Percentiles rank a stretch among this genome's conserved stretches.
These are phyloP conservation scores for Drosophila rufa DNA, from an alignment of 1,140 invertebrate genomes.

Conservation along the genomic window DNA sequence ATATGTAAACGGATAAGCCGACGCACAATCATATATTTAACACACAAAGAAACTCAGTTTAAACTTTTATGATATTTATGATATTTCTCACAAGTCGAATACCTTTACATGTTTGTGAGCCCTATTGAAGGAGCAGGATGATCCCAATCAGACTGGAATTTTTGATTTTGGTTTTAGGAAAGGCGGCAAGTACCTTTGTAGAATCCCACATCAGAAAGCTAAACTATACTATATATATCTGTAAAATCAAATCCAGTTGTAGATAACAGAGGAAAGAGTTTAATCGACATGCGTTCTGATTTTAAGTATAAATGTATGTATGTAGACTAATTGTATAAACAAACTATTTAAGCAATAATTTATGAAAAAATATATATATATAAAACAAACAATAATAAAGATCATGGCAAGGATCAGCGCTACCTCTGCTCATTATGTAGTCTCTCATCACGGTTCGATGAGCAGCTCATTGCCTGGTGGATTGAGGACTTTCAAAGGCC, in stretches of 20 bases:
- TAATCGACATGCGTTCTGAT: slow-evolving; percentile 35
- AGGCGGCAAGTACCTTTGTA: slow-evolving; percentile 41
- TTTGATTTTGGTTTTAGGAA: slow-evolving; percentile 56
- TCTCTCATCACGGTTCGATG: not conserved
- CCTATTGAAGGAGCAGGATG: slow-evolving; percentile 7
- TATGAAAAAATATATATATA: slow-evolving; percentile 71
- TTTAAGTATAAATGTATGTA: slow-evolving; percentile 51
- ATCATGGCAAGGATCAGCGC: slow-evolving; percentile 2
- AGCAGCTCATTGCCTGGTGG: slow-evolving; percentile 4
- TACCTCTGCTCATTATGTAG: not conserved
- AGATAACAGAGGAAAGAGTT: slow-evolving; percentile 38
- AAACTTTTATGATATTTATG: slow-evolving; percentile 38
- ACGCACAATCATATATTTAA: slow-evolving; percentile 73
- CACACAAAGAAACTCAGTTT: slow-evolving; percentile 29
- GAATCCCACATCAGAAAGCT: slow-evolving; percentile 30
- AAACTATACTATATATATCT: slow-evolving; percentile 38
- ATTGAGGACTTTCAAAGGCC: no score
- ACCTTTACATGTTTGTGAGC: slow-evolving; percentile 41
- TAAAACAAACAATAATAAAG: slow-evolving; percentile 26
- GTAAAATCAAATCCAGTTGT: slow-evolving; percentile 44
- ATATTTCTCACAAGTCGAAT: slow-evolving; percentile 51
- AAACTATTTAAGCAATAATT: slow-evolving; percentile 78
- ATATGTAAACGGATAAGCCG: slow-evolving; percentile 51
- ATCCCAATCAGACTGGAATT: slow-evolving; percentile 27
- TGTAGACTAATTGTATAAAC: slow-evolving; percentile 78